These are phyloP conservation scores for Drosophila setifemur DNA, from an alignment of 1,140 invertebrate species.

Conservation along the genomic window DNA sequence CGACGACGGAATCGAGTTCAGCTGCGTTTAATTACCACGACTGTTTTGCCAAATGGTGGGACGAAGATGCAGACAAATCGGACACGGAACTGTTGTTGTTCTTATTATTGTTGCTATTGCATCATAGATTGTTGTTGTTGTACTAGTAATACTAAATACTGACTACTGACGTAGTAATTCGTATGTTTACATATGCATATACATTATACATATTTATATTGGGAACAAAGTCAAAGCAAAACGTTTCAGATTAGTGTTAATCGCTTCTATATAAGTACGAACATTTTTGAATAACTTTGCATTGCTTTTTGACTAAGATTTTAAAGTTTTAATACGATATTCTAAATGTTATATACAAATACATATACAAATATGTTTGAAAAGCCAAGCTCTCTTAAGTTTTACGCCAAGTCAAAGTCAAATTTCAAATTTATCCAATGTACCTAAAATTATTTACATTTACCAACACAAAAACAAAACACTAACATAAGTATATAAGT, in stretches of 20 bases:
- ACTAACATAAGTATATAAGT: slow-evolving; percentile 43
- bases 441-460: slow-evolving; percentile 63
- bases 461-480: slow-evolving; percentile 42
- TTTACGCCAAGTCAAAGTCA: slow-evolving; percentile 53
- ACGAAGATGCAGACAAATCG: neutral
- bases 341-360: slow-evolving; percentile 34
- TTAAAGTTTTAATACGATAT: slow-evolving; percentile 63
- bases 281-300: slow-evolving; percentile 57
- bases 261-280: slow-evolving; percentile 33
- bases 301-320: slow-evolving; percentile 62
- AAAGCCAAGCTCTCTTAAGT: slow-evolving; percentile 61
- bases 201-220: slow-evolving; percentile 31
- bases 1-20: slow-evolving; percentile 94
- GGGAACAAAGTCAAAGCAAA: slow-evolving; percentile 47
- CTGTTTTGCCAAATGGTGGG: too few relatives aligned
- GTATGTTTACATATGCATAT: slow-evolving; percentile 40
- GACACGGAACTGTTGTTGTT: slow-evolving; percentile 29
- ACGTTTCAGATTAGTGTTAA: slow-evolving; percentile 48
- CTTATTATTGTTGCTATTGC: slow-evolving; percentile 52
- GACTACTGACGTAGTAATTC: slow-evolving; percentile 27
- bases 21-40: slow-evolving; percentile 87
- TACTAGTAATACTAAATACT: slow-evolving; percentile 45
- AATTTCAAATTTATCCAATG: slow-evolving; percentile 60
- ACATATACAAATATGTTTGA: slow-evolving; percentile 18
- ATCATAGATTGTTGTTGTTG: slow-evolving; percentile 61